Evolutionary conservation across 2,888 invertebrate genomes (phyloP).

Genomic region (Sclerodermus sp.): DNA sequence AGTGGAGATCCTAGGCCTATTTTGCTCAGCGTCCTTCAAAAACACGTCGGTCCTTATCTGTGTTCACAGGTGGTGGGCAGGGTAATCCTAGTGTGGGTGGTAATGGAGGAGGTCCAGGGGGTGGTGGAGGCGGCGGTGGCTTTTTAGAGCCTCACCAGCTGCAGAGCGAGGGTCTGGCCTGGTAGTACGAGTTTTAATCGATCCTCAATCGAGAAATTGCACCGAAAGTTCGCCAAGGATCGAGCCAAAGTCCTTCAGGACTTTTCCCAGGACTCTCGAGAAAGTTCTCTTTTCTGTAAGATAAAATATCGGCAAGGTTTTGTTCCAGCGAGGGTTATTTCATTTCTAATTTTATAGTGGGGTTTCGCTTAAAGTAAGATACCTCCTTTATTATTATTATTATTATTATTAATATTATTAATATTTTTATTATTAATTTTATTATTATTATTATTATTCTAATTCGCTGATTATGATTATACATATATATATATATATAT

Average conservation of each 20-base stretch:
- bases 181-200: slow-evolving; percentile 63
- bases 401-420: slow-evolving; percentile 15
- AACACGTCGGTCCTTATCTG: too few species aligned
- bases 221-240: too few species aligned
- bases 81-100: slow-evolving; percentile 66
- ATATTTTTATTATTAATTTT: slow-evolving; percentile 14
- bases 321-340: too few species aligned
- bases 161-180: slow-evolving; percentile 74
- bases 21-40: too few species aligned
- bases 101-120: slow-evolving; percentile 74
- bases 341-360: too few species aligned
- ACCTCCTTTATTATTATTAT: not conserved
- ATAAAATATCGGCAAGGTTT: not conserved
- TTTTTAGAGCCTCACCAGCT: slow-evolving; percentile 75
- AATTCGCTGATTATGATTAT: too few species aligned
- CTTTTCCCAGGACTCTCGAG: too few species aligned
- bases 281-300: not conserved
- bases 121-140: slow-evolving; percentile 69
- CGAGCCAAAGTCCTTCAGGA: too few species aligned
- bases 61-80: slow-evolving; percentile 68
- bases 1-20: too few species aligned
- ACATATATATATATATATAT: too few species aligned
- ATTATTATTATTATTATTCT: slow-evolving; percentile 28
- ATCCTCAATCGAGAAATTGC: slow-evolving; percentile 3
- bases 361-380: too few species aligned